Base-by-base conservation (phyloP, 2,888 invertebrate genomes). In the Candidula unifasciata region DNA sequence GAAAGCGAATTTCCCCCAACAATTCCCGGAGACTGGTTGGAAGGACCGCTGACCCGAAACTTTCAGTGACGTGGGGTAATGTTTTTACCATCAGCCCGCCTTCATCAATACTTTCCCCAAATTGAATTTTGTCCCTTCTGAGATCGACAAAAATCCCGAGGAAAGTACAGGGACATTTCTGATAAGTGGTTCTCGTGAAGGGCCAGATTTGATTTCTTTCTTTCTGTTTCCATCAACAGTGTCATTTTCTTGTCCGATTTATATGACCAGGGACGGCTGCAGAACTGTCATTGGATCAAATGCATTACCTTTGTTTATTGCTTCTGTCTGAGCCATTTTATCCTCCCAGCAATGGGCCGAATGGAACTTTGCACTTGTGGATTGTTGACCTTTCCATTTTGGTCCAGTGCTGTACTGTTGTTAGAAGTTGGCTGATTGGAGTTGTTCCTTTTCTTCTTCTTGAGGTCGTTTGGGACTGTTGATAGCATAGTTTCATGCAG, bases 61-160 rank as follows among this genome's bases (percentile, higher is more conserved):
- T 64, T 78, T 78, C 35, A 24, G n/a, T 37, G 60, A 78, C 78
- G 60, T 78, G 64, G 57, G 33, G 78, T 37, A 64, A 64, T 64
- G 35, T 64, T 57, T 37, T 24, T 37, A 18, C 37, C 52, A 60
- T 18, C 78, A 37, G 33, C 37, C n/a, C 60, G 35, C n/a, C 37
- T 57, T 18, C 8, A n/a, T 33, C 78, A 78, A 78, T 64, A 64
- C 64, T 37, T 24, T 60, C n/a, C 35, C 78, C 24, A 64, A 78
- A 78, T 78, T 78, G 64, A 78, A 78, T 78, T 77, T 24, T 57
- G 57, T 35, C 78, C 78, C 35, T 5, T 33, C n/a, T 37, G n/a
- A 44, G 52, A n/a, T 8, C 73, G 73, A 44, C 44, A 44, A 13
- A 44, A 13, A 44, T 44, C 44, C 73, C 24, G 27, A n/a, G 73